Percentiles rank a stretch among this genome's conserved stretches.
Conservation (phyloP, 2,888 invertebrate genomes). For the Seira musarum region DNA sequence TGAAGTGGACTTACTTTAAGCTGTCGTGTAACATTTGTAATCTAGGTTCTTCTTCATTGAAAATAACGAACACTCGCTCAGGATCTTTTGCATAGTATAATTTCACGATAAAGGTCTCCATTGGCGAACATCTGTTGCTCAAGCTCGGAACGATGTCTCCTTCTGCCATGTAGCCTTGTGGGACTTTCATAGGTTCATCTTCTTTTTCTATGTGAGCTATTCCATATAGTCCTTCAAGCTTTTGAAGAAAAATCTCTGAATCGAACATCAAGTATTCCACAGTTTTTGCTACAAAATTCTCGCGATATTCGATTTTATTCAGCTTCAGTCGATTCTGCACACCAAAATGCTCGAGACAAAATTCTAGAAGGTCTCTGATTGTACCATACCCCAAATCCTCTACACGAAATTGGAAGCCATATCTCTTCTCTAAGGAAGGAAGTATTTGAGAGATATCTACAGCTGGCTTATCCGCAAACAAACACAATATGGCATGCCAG, state of each 20-base stretch:
- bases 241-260: not conserved
- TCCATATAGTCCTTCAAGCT: not conserved
- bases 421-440: not conserved
- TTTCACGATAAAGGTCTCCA: not conserved
- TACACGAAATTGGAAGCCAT: conserved; percentile 14
- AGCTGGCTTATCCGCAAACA: not conserved
- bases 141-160: not conserved
- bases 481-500: conserved; percentile 22
- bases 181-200: not conserved
- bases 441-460: not conserved
- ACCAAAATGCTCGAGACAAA: not conserved
- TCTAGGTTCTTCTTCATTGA: not conserved
- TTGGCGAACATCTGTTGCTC: not conserved
- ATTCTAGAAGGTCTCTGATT: not conserved
- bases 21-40: too few species aligned
- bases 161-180: not conserved
- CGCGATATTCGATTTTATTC: not conserved
- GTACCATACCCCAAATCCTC: conserved; percentile 1
- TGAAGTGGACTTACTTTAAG: too few species aligned
- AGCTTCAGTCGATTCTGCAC: not conserved
- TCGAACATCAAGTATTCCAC: conserved; percentile 2
- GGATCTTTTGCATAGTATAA: not conserved
- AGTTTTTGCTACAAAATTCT: not conserved
- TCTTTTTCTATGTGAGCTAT: not conserved
- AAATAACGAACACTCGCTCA: not conserved